A percentile compares a stretch with the other conserved stretches of the same genome.
These are phyloP conservation scores for Rhagonycha lutea DNA, from an alignment of 2,888 invertebrate species.

Conservation along the genomic window DNA sequence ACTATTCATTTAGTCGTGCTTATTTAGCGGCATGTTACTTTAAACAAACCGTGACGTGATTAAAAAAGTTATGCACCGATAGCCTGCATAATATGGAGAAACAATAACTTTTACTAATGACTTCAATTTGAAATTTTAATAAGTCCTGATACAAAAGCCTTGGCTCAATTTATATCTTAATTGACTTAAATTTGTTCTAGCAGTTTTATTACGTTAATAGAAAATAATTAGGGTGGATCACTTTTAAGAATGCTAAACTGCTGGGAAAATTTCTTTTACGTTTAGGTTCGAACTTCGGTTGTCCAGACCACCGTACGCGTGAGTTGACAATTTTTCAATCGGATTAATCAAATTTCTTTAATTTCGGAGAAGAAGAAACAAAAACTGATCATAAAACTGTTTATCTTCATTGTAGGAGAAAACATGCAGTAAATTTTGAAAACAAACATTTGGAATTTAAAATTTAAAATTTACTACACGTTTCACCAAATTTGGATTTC, in stretches of 20 bases:
- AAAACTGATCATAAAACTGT: too few species aligned
- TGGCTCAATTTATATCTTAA: background rate
- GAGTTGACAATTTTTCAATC: too few species aligned
- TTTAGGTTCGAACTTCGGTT: background rate
- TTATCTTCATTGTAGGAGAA: too few species aligned
- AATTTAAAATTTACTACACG: background rate
- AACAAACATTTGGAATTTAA: too few species aligned
- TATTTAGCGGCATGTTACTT: constrained; percentile 32
- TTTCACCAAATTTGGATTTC: background rate
- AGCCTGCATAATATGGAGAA: constrained; percentile 11
- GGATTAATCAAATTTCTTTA: too few species aligned
- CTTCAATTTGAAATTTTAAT: constrained; percentile 1
- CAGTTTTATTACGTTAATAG: background rate
- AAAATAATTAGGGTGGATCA: background rate
- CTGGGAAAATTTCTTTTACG: background rate
- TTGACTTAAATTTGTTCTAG: background rate
- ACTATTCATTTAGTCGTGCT: constrained; percentile 24
- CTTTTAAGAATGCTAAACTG: background rate
- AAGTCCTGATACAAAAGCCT: background rate
- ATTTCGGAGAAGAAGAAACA: too few species aligned
- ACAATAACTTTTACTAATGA: constrained; percentile 5
- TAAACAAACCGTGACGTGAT: constrained; percentile 30
- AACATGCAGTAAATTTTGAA: too few species aligned
- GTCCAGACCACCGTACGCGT: background rate
- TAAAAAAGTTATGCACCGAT: constrained; percentile 22